Percentiles rank a stretch among this genome's conserved stretches.
phyloP scores from a whole-genome alignment of 2,888 invertebrate genomes.

The Diplolepis rosae region DNA sequence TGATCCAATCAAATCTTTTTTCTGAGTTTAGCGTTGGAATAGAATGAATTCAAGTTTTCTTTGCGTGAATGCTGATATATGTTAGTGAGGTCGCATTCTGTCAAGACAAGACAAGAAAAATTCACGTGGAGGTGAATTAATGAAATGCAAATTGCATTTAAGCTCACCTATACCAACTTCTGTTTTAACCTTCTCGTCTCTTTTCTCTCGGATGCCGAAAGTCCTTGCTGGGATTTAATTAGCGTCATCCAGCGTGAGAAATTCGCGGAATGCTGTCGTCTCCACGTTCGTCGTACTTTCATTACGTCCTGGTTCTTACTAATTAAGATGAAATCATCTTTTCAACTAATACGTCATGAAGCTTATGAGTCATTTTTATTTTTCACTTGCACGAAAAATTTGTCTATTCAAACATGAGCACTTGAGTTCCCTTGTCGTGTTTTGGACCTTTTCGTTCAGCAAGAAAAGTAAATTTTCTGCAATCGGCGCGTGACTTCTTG shows the following conservation, averaged over 20 bases:
- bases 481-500: too few species aligned
- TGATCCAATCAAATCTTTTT: too few species aligned
- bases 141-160: conserved; percentile 68
- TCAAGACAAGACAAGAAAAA: conserved; percentile 28
- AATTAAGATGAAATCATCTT: conserved; percentile 29
- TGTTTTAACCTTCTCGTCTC: conserved; percentile 49
- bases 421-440: neutral
- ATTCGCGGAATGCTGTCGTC: conserved; percentile 55
- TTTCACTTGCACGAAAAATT: neutral
- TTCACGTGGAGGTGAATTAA: conserved; percentile 59
- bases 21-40: neutral
- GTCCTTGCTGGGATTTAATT: conserved; percentile 65
- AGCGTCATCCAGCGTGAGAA: conserved; percentile 64
- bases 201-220: conserved; percentile 49
- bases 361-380: neutral
- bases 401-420: neutral
- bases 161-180: conserved; percentile 57
- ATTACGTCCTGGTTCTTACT: conserved; percentile 18
- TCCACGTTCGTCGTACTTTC: conserved; percentile 16
- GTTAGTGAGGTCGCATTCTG: conserved; percentile 18
- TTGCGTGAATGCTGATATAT: neutral
- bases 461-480: too few species aligned
- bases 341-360: conserved; percentile 7
- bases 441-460: neutral
- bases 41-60: conserved; percentile 5